These are phyloP conservation scores for Papilio gigon DNA, from an alignment of 2,888 invertebrate species.

Conservation along the genomic window DNA sequence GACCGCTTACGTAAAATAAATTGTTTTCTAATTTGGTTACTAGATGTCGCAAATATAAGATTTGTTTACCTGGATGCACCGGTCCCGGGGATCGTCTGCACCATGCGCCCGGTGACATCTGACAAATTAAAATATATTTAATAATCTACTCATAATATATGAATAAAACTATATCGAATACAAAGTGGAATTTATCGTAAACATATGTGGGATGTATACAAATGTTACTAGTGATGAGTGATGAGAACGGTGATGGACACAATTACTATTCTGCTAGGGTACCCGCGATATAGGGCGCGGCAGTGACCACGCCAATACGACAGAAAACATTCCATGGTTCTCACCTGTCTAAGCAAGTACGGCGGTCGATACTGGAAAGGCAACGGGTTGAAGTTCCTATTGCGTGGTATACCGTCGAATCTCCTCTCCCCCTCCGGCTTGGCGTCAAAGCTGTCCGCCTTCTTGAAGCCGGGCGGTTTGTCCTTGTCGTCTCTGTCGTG, in stretches of 20 bases:
- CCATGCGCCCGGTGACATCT: slow-evolving; percentile 73
- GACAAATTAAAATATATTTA: slow-evolving; percentile 38
- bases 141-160: background rate
- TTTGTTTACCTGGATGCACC: slow-evolving; percentile 61
- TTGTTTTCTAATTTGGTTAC: background rate
- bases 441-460: slow-evolving; percentile 3
- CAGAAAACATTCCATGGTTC: background rate
- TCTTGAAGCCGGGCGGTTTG: slow-evolving; percentile 8
- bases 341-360: slow-evolving; percentile 63
- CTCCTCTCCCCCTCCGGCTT: slow-evolving; percentile 29
- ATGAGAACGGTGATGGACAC: too few relatives aligned
- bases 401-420: slow-evolving; percentile 25
- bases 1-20: background rate
- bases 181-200: too few relatives aligned
- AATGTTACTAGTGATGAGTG: too few relatives aligned
- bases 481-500: slow-evolving; percentile 32
- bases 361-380: slow-evolving; percentile 56
- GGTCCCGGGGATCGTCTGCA: slow-evolving; percentile 69
- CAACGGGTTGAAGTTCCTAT: slow-evolving; percentile 37
- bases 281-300: too few relatives aligned
- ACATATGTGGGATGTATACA: too few relatives aligned
- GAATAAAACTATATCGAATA: too few relatives aligned
- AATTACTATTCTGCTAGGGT: too few relatives aligned
- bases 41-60: background rate
- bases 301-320: background rate